phyloP scores from a whole-genome alignment of 2,113 vertebrate genomes.

The Rissa tridactyla region DNA sequence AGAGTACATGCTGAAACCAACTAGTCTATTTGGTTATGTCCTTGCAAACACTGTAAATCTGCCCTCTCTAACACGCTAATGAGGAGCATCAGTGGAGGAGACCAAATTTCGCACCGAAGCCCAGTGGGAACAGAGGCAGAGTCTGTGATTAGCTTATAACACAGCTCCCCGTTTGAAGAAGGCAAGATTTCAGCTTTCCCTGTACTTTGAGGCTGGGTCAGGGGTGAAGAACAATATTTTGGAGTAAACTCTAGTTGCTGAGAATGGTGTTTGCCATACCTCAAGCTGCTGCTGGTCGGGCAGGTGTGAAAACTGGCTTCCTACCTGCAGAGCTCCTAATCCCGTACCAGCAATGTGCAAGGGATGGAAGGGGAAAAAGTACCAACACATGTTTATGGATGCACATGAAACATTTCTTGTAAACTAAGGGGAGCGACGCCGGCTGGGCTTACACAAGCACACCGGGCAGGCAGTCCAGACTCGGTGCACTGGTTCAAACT shows the following conservation, averaged over 20 bases:
- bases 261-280: neutral
- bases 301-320: neutral
- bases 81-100: neutral
- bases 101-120: neutral
- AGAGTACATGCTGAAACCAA: neutral
- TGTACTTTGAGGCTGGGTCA: neutral
- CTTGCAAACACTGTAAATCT: neutral
- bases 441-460: neutral
- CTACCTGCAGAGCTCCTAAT: neutral
- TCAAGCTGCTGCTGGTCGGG: neutral
- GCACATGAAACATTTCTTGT: neutral
- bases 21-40: neutral
- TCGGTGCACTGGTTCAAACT: neutral
- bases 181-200: neutral
- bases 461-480: neutral
- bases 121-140: neutral
- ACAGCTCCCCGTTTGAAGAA: neutral
- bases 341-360: neutral
- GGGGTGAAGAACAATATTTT: neutral
- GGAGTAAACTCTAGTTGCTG: neutral
- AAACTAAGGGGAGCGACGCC: rapidly evolving
- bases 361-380: neutral
- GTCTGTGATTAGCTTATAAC: neutral
- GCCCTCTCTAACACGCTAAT: rapidly evolving
- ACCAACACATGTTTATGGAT: neutral